Conservation (phyloP, 2,888 invertebrate genomes). For the Arctia plantaginis region DNA sequence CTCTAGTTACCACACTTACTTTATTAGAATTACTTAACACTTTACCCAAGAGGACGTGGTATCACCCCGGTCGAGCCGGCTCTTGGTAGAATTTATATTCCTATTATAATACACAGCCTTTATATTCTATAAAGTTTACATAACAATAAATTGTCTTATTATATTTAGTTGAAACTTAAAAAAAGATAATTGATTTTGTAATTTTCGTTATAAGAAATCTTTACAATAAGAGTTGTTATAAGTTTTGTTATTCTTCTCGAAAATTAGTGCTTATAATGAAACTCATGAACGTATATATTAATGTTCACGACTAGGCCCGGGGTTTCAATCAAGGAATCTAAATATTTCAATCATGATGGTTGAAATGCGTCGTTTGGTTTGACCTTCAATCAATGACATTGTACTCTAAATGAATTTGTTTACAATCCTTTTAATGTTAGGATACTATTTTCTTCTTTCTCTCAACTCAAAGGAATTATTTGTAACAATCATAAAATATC, state of each 20-base stretch:
- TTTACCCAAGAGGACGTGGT: too few relatives aligned
- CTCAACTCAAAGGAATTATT: background rate
- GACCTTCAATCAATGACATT: slow-evolving; percentile 1
- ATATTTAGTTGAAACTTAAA: too few relatives aligned
- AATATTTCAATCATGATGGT: slow-evolving; percentile 3
- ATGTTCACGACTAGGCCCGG: background rate
- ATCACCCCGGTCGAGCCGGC: too few relatives aligned
- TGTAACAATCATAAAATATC: background rate
- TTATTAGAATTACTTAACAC: too few relatives aligned
- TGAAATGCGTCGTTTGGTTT: background rate
- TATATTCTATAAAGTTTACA: too few relatives aligned
- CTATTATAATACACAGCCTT: too few relatives aligned
- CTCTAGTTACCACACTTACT: too few relatives aligned
- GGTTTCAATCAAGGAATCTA: slow-evolving; percentile 1
- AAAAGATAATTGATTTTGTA: too few relatives aligned
- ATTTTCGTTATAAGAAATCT: background rate
- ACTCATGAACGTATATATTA: background rate
- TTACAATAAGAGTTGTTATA: background rate
- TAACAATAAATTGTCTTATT: too few relatives aligned
- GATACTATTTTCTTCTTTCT: background rate
- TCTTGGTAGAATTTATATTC: too few relatives aligned
- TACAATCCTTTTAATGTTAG: background rate
- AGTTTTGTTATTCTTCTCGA: background rate
- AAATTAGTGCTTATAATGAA: background rate
- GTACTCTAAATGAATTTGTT: background rate